Base-by-base conservation (phyloP, 2,113 vertebrate species). In the Lathamus discolor region DNA sequence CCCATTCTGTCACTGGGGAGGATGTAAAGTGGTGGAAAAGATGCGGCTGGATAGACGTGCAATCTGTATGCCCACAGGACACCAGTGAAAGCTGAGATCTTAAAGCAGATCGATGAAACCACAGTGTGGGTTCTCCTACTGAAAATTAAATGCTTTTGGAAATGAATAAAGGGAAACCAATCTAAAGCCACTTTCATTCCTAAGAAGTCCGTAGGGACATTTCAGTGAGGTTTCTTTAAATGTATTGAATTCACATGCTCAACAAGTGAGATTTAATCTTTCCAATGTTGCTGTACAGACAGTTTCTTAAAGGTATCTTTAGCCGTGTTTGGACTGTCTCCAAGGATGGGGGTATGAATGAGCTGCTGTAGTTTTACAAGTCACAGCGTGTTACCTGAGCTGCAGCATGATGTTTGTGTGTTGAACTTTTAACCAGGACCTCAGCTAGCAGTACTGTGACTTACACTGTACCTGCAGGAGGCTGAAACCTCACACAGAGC, bases 131-230 rank as follows among this genome's bases (percentile, higher is more conserved):
- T 57, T 87, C 44, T 77, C 52, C 80, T 68, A 54, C 0, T 76
- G 81, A 91, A 54, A 94, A 87, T 93, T 69, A 91, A 95, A 83
- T 87, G 66, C 55, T 86, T 93, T 91, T 87, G 69, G 52, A 92
- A 91, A 86, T 76, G 11, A 91, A 64, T 68, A 44, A 27, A 94
- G 52, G 23, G 82, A 93, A 96, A 82, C 81, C 55, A 91, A 61
- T 88, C 44, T 88, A 81, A 93, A 93, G 23, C 64, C 54, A 35
- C 12, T 75, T 91, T 64, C 4, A 51, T 72, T 95, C 19, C 61
- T 49, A 43, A 24, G 29, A 93, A 92, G 54, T 59, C 39, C 59
- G 48, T 0, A 63, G 31, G 39, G 70, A 25, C 14, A n/a, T 37
- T 91, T 95, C 24, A 83, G 78, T 92, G 20, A 82, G 22, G 20